A percentile compares a stretch with the other conserved stretches of the same genome.
Evolutionary conservation across 2,797 vertebrate genomes (phyloP).

Genomic region (Dendrocincla tyrannina): DNA sequence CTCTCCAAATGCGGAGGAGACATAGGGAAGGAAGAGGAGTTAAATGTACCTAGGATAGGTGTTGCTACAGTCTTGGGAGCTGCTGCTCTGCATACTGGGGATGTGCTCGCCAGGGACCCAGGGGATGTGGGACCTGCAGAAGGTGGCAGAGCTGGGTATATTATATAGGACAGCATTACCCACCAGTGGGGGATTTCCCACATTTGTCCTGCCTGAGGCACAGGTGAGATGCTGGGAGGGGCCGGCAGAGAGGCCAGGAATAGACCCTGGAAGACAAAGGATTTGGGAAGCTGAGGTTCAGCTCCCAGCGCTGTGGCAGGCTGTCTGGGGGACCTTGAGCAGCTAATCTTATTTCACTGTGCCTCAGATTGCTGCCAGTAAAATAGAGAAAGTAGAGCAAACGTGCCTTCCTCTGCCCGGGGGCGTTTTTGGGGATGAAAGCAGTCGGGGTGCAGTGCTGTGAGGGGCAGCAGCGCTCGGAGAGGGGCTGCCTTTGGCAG

Average conservation of each 20-base stretch:
- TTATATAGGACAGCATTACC: rapidly evolving
- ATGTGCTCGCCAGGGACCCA: background rate
- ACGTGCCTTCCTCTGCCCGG: rapidly evolving
- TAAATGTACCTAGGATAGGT: background rate
- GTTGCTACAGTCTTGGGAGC: background rate
- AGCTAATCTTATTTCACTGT: background rate
- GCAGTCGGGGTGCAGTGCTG: rapidly evolving
- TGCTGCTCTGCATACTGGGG: background rate
- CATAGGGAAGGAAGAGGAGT: background rate
- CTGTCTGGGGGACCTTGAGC: background rate
- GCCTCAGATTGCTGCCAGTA: background rate
- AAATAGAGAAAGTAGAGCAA: background rate
- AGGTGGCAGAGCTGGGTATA: background rate
- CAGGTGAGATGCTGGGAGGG: background rate
- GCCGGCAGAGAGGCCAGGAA: background rate
- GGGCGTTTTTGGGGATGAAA: background rate
- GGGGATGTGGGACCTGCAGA: background rate
- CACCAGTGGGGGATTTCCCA: rapidly evolving
- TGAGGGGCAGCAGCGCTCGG: rapidly evolving
- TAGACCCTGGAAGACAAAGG: rapidly evolving
- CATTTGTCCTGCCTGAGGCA: rapidly evolving
- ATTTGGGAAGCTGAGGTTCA: background rate
- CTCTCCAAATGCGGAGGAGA: background rate
- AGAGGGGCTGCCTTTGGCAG: background rate
- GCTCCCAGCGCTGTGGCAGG: background rate